Evolutionary conservation across 2,113 vertebrate genomes (phyloP).

Genomic region (Phaetusa simplex): DNA sequence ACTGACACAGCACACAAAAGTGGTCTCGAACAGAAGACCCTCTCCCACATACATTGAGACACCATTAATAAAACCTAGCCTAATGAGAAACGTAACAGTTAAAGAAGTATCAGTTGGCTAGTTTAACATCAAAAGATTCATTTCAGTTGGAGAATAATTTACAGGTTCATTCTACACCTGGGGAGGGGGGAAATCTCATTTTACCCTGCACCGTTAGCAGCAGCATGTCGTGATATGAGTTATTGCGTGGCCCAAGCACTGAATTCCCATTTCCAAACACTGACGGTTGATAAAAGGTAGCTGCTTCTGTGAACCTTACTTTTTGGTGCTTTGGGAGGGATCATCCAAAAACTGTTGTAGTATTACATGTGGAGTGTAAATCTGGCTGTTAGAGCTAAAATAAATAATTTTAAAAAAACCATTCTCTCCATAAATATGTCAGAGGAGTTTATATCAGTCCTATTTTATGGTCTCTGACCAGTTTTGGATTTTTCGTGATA

Average conservation of each 20-base stretch:
- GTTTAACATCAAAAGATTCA: neutral
- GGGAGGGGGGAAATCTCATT: neutral
- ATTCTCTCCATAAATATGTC: neutral
- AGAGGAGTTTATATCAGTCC: neutral
- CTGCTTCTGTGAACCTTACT: neutral
- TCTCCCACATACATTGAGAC: neutral
- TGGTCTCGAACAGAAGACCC: rapidly evolving
- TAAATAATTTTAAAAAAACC: neutral
- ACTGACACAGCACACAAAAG: neutral
- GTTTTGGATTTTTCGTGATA: neutral
- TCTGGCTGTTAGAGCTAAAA: neutral
- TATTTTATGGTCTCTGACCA: neutral
- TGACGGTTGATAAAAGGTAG: neutral
- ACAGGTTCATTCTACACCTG: neutral
- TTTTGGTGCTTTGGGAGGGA: neutral
- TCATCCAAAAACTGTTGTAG: neutral
- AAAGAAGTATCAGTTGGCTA: neutral
- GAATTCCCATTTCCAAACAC: neutral
- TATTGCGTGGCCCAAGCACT: neutral
- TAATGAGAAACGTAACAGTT: neutral
- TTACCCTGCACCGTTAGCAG: neutral
- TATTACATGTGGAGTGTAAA: neutral
- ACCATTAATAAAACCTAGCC: neutral
- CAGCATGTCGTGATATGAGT: neutral
- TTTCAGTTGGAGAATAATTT: neutral